Conservation (phyloP, 2,797 vertebrate species). For the Trichosurus vulpecula region DNA sequence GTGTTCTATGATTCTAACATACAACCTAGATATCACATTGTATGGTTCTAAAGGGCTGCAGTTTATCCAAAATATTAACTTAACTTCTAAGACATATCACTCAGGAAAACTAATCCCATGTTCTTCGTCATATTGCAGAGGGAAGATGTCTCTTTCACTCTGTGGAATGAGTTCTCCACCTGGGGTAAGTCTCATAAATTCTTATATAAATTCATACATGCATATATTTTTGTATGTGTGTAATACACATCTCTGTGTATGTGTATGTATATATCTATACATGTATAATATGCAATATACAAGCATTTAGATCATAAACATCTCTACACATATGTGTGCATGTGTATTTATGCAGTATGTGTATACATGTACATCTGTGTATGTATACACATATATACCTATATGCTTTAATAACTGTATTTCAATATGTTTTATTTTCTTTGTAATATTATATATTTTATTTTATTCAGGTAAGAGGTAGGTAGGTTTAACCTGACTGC, state of each 20-base stretch:
- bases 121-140: background rate
- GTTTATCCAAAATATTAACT: background rate
- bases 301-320: background rate
- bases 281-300: background rate
- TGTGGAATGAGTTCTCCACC: background rate
- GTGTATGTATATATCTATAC: background rate
- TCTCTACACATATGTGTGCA: background rate
- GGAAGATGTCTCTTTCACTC: rapidly evolving
- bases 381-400: background rate
- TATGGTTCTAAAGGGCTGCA: background rate
- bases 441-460: background rate
- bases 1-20: background rate
- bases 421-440: background rate
- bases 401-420: background rate
- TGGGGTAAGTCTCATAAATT: background rate
- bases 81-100: slow-evolving; percentile 1
- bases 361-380: background rate
- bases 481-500: background rate
- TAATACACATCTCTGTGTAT: background rate
- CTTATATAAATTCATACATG: background rate
- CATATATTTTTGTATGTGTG: background rate
- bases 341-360: background rate
- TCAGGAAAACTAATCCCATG: background rate
- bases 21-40: background rate
- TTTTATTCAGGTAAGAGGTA: background rate